Evolutionary conservation across 2,797 vertebrate species (phyloP).

Genomic region (Notolepis coatsorum): DNA sequence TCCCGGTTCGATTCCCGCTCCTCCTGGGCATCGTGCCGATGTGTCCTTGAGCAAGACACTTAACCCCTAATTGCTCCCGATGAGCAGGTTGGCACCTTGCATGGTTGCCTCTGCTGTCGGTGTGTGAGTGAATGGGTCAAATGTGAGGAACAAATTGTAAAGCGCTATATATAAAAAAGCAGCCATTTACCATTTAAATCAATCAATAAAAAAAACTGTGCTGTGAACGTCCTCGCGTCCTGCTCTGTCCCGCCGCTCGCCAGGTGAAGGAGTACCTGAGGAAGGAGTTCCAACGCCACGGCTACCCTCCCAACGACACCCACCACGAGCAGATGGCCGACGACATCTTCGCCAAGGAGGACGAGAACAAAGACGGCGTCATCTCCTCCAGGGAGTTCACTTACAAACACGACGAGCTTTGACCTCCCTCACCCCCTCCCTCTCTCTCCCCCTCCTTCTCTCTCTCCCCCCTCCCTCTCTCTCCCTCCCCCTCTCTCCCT

Average conservation of each 20-base stretch:
- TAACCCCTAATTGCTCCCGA: no score
- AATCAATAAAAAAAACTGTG: no score
- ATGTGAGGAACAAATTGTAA: no score
- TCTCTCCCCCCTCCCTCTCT: not conserved
- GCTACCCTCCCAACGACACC: constrained; percentile 91
- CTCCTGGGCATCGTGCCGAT: no score
- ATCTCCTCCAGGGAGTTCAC: constrained; percentile 98
- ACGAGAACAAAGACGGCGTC: constrained; percentile 93
- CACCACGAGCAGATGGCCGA: constrained; percentile 92
- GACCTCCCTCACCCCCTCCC: constrained; percentile 28
- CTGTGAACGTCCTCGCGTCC: no score
- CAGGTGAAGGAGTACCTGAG: constrained; percentile 95
- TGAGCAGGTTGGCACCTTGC: no score
- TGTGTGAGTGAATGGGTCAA: no score
- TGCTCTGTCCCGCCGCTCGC: constrained; percentile 1
- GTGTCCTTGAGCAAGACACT: no score
- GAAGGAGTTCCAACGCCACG: constrained; percentile 93
- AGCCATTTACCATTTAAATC: no score
- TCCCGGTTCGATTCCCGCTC: no score
- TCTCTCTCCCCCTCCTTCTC: not conserved
- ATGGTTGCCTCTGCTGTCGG: no score
- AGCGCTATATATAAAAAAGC: no score
- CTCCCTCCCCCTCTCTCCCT: not conserved
- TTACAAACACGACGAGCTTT: constrained; percentile 95
- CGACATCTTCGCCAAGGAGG: constrained; percentile 96